Base-by-base conservation (phyloP, 1,140 invertebrate species). In the Ceratina calcarata region DNA sequence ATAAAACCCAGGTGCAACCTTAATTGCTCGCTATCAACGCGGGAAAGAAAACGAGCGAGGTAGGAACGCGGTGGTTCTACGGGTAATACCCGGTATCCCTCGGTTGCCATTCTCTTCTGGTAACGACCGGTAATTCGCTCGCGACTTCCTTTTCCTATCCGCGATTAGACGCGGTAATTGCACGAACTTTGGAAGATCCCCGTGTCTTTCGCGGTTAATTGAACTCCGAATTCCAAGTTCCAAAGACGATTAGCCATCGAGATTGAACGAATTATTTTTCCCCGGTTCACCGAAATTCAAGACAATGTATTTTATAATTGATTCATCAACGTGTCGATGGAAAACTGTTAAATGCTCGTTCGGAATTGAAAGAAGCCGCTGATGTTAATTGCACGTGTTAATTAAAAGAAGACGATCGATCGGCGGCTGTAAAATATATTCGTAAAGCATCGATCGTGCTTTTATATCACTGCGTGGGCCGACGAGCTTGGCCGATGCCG, bases 51-150 rank as follows among this genome's bases (percentile, higher is more conserved):
- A 70, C 27, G 27, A n/a, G 18, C 53, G 18, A 20, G 16, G n/a
- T 7, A 16, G 55, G 16, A 27, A 3, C 27, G 10, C n/a, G 27
- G 68, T 37, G 0, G 53, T 24, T 37, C 67, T 27, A 10, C 3
- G 68, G 12, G 37, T 45, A 58, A 70, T 58, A 37, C 27, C 49
- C 27, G 68, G 37, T n/a, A 20, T 20, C 32, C 69, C n/a, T n/a
- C 12, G 27, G 57, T 18, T 22, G n/a, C 7, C n/a, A 37, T 20
- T 71, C 45, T 60, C n/a, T 55, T 3, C 45, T 51, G n/a, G 45
- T 74, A 65, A 74, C 61, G 27, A 37, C 24, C 15, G 15, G 61
- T 58, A 74, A 74, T 74, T 74, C 60, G 37, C 18, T 8, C 70
- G 7, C 20, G 68, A 37, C 45, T 53, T 73, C 49, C 24, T 7